Conservation (phyloP, 2,888 invertebrate genomes). For the Orthonevra nobilis region DNA sequence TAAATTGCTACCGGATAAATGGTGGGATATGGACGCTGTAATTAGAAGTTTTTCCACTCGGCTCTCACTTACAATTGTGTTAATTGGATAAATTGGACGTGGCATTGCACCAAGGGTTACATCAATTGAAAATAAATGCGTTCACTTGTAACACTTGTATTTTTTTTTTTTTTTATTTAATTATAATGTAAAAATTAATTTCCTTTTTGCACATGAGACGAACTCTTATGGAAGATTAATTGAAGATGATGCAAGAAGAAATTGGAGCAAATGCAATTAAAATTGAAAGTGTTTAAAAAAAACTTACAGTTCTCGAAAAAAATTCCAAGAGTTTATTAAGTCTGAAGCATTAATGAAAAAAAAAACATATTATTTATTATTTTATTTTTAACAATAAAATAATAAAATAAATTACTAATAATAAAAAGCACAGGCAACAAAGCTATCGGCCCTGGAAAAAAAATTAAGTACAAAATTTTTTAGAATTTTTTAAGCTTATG, state of each 20-base stretch:
- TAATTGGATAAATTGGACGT: conserved; percentile 30
- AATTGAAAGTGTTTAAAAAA: too few relatives aligned
- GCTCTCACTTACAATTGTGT: conserved; percentile 30
- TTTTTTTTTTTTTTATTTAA: background rate
- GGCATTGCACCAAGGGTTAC: conserved; percentile 8
- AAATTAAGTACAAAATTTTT: too few relatives aligned
- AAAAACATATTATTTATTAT: too few relatives aligned
- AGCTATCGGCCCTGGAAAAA: too few relatives aligned
- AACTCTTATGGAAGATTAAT: background rate
- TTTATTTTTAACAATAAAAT: too few relatives aligned
- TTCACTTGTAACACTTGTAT: background rate
- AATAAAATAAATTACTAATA: too few relatives aligned
- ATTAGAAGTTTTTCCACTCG: conserved; percentile 35
- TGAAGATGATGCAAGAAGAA: background rate
- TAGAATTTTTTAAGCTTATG: too few relatives aligned
- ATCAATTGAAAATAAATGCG: conserved; percentile 27
- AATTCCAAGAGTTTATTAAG: too few relatives aligned
- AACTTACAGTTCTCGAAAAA: too few relatives aligned
- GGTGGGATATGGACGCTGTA: background rate
- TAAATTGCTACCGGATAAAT: background rate
- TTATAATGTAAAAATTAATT: conserved; percentile 5
- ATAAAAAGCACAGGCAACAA: too few relatives aligned
- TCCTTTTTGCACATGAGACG: background rate
- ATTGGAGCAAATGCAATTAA: background rate
- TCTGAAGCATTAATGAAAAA: too few relatives aligned